These are phyloP conservation scores for Monoplex corrugatus DNA, from an alignment of 2,888 invertebrate species.

Conservation along the genomic window DNA sequence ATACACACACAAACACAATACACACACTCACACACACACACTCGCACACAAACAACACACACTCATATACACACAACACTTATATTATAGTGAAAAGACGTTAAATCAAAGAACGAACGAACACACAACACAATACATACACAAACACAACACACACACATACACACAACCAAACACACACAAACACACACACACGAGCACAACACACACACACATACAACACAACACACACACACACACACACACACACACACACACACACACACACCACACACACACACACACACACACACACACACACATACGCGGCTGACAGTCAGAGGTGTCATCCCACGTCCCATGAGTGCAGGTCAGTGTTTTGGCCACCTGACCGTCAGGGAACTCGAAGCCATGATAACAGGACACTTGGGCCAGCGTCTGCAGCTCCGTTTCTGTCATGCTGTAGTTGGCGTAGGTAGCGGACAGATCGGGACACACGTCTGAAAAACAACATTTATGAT, in stretches of 20 bases:
- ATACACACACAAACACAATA: too few relatives aligned
- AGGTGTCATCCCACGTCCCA: not conserved
- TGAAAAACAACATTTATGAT: too few relatives aligned
- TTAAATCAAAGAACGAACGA: too few relatives aligned
- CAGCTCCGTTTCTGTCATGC: not conserved
- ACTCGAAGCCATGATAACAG: not conserved
- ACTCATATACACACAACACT: too few relatives aligned
- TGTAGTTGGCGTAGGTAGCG: not conserved
- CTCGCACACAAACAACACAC: too few relatives aligned
- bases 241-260: not conserved
- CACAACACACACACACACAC: not conserved
- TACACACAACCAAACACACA: too few relatives aligned
- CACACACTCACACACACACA: too few relatives aligned
- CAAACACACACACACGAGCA: too few relatives aligned
- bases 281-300: not conserved
- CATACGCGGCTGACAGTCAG: not conserved
- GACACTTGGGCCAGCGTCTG: not conserved
- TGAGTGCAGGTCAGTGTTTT: not conserved
- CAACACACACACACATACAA: too few relatives aligned
- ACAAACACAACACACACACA: too few relatives aligned
- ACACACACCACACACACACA: not conserved
- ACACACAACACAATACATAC: too few relatives aligned
- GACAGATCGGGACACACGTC: not conserved
- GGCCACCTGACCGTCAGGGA: not conserved
- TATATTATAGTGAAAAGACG: too few relatives aligned